A percentile compares a stretch with the other conserved stretches of the same genome.
Evolutionary conservation across 1,140 invertebrate genomes (phyloP).

Genomic region (honey bee (Apis mellifera)): DNA sequence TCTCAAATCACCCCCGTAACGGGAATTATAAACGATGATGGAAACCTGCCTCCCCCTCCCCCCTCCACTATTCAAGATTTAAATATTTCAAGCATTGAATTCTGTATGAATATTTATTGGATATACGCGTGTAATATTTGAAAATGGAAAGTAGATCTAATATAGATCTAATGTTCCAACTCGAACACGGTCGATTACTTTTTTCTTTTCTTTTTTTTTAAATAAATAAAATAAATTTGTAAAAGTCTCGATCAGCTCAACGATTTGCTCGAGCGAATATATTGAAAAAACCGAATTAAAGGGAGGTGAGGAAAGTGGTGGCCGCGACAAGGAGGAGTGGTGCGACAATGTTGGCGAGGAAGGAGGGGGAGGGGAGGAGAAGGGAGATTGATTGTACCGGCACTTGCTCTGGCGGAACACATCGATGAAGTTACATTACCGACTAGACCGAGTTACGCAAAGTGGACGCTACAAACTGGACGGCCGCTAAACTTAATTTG

Average conservation of each 20-base stretch:
- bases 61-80: constrained; percentile 1
- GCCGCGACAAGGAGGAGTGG: no score
- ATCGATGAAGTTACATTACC: constrained; percentile 81
- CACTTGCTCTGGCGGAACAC: constrained; percentile 79
- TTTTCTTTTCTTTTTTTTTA: no score
- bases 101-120: neutral
- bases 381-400: constrained; percentile 77
- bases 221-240: no score
- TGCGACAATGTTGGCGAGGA: constrained; percentile 44
- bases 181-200: no score
- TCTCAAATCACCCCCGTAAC: constrained; percentile 7
- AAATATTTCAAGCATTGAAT: neutral
- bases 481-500: constrained; percentile 77
- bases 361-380: constrained; percentile 57
- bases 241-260: no score
- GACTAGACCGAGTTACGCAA: constrained; percentile 80
- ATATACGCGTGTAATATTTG: neutral
- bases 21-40: neutral
- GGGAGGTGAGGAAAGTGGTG: neutral
- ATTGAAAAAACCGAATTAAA: no score
- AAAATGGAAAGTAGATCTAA: no score
- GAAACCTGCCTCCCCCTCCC: neutral
- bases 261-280: no score
- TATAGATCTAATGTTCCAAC: no score
- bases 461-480: constrained; percentile 79